Evolutionary conservation across 1,140 invertebrate species (phyloP), one percentile per base, ranked within the genome.

Genomic region (Nylanderia fulva): DNA sequence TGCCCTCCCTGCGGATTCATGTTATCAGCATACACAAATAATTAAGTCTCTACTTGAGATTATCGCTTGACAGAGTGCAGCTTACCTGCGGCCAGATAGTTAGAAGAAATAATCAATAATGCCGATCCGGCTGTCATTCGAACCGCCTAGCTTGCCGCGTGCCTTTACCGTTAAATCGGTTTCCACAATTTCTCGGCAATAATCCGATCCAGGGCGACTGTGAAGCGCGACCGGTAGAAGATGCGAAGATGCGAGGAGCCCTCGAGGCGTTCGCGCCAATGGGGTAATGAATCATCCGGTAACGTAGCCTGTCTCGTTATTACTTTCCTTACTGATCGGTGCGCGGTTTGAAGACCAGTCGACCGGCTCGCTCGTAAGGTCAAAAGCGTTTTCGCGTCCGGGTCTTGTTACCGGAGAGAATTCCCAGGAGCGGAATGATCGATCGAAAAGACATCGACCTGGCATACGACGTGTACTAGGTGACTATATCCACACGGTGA

Each of bases 231-330:
- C 24, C 45, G 29, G 9, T 6, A 11, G 24, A 60, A 52, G 52
- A 36, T 42, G 45, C 45, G 71, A 13, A 56, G 84, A 82, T 42
- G 52, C 29, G 42, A 58, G 24, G 45, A 18, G 11, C 21, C 77
- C 83, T 64, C 71, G 24, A 24, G 86, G 68, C 77, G 42, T 89
- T 87, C 68, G 74, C 85, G 54, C 60, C 83, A 54, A 45, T 54
- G 66, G 52, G 42, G 86, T 86, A 91, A 91, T 90, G 87, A 91
- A 91, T 88, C 85, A 87, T 89, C 79, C 76, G 36, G 89, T 88
- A 90, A 91, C 89, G 89, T 85, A 86, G 88, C 85, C 80, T 86
- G 85, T 90, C 85, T 90, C 86, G 86, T 91, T 82, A 85, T 90
- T 91, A 89, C 87, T 91, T 89, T 89, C 89, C 77, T 84, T 58